These are phyloP conservation scores for Myrmecobius fasciatus DNA, from an alignment of 2,113 vertebrate species.

Conservation along the genomic window DNA sequence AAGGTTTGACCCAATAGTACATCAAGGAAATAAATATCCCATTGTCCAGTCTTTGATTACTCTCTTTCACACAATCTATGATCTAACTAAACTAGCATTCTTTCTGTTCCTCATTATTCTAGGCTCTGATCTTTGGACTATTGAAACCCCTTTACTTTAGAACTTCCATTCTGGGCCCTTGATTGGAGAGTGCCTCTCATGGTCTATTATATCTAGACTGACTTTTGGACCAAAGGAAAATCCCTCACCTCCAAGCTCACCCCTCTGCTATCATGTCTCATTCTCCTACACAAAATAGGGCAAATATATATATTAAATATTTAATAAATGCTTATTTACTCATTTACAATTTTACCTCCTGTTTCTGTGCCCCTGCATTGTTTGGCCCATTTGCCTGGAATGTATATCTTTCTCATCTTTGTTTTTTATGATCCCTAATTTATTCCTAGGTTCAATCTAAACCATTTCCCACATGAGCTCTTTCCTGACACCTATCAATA, in stretches of 20 bases:
- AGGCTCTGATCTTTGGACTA: background rate
- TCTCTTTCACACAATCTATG: background rate
- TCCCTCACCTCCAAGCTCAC: too few relatives aligned
- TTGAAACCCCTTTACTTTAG: background rate
- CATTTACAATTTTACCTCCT: background rate
- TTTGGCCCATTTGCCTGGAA: background rate
- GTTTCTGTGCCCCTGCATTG: background rate
- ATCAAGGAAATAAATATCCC: background rate
- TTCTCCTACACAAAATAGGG: too few relatives aligned
- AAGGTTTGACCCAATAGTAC: background rate
- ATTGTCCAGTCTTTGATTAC: background rate
- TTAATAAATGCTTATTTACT: background rate
- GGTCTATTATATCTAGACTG: background rate
- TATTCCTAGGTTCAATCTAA: background rate
- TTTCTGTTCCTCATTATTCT: background rate
- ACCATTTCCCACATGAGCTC: background rate
- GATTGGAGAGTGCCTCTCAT: background rate
- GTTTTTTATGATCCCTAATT: background rate
- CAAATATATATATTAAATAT: background rate
- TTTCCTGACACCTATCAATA: background rate
- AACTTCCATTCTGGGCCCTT: background rate
- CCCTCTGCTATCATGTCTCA: too few relatives aligned
- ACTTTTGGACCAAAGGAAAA: background rate
- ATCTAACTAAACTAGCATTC: background rate
- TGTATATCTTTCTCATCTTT: background rate